Base-by-base conservation (phyloP, 2,797 vertebrate genomes). In the Enoplosus armatus region DNA sequence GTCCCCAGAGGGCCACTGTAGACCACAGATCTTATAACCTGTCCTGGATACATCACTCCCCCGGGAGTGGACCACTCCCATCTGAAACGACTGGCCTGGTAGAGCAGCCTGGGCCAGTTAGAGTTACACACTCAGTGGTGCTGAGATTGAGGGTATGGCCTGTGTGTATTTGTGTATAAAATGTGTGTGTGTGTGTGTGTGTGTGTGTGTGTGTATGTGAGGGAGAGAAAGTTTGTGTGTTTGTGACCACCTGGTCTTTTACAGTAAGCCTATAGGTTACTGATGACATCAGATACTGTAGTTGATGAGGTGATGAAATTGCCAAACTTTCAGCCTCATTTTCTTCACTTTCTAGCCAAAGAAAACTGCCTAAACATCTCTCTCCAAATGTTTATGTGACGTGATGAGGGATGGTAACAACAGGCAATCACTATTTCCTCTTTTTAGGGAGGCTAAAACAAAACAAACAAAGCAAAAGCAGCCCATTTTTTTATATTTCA, bases 1-100 rank as follows among this genome's bases (percentile, higher is more conserved):
- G 90, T 96, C 84, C 94, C 94, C 22, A 89, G 95, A 66, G 95
- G 94, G 81, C 93, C 95, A 47, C 95, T 94, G 80, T 89, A 94
- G 72, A 88, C 91, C 65, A 87, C 82, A 76, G 95, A 96, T 95
- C 93, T 75, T 92, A 94, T 95, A 94, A 93, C 93, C 92, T 94
- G 94, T 91, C 93, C 94, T 93, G 93, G 90, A 95, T 95, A 93
- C 92, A 93, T 89, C 90, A 74, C 77, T 72, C 88, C 80, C 87
- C 67, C 79, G 89, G 85, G 93, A 90, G 12, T 4, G 74, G 68
- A 89, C 90, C 80, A 85, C 91, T 92, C 93, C 94, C 89, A 66
- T 84, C 70, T 80, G 66, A 83, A 90, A 82, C 74, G 39, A 83
- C 69, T 60, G 75, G 83, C 53, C 85, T 62, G 48, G 61, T 79